These are phyloP conservation scores for Atlantisia rogersi DNA, from an alignment of 2,113 vertebrate genomes.

Conservation along the genomic window DNA sequence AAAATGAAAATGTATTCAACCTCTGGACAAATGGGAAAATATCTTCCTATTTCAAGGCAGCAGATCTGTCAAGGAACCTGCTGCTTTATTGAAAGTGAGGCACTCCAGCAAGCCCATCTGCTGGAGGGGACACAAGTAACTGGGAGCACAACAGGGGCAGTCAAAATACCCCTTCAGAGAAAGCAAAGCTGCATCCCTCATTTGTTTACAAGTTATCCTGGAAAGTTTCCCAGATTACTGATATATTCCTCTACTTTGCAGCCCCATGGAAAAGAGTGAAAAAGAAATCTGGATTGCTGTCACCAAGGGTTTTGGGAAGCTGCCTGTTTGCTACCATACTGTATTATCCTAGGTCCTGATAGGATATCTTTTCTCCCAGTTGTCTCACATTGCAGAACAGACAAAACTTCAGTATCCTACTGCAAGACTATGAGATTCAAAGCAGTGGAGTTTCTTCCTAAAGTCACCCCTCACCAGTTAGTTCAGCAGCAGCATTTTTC, in stretches of 20 bases:
- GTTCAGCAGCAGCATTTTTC: background rate
- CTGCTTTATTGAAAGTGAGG: background rate
- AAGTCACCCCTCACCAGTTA: background rate
- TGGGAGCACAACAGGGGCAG: background rate
- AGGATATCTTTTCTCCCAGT: background rate
- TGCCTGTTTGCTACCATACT: background rate
- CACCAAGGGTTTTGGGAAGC: background rate
- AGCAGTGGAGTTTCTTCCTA: background rate
- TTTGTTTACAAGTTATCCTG: background rate
- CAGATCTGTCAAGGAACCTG: background rate
- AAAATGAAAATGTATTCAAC: background rate
- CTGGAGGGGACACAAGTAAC: background rate
- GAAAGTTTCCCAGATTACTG: background rate
- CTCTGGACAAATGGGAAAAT: background rate
- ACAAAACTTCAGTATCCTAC: background rate
- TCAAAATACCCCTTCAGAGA: background rate
- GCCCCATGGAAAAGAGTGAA: background rate
- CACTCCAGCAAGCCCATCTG: background rate
- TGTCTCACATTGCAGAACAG: background rate
- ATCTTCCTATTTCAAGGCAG: background rate
- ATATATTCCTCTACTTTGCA: background rate
- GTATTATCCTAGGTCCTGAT: background rate
- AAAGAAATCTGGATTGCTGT: background rate
- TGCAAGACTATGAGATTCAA: background rate
- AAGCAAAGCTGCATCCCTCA: background rate